Evolutionary conservation across 1,140 invertebrate species (phyloP).

Genomic region (Brachionus angularis): DNA sequence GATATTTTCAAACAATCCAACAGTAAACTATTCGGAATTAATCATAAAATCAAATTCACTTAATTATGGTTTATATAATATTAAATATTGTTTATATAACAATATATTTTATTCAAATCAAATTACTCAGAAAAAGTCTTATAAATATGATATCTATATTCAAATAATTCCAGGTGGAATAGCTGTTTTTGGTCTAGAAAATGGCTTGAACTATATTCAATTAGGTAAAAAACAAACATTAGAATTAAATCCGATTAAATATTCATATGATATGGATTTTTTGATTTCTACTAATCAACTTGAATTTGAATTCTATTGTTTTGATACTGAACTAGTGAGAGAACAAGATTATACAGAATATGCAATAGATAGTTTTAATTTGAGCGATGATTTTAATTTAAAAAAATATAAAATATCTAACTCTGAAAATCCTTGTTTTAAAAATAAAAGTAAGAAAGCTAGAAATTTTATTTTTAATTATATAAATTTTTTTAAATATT

Average conservation of each 20-base stretch:
- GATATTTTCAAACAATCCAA: too few relatives aligned
- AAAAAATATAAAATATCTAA: background rate
- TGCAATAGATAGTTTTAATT: too few relatives aligned
- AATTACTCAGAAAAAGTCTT: background rate
- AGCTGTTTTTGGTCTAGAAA: slow-evolving; percentile 14
- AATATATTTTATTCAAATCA: too few relatives aligned
- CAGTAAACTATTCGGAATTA: too few relatives aligned
- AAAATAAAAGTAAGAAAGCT: background rate
- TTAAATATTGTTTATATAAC: too few relatives aligned
- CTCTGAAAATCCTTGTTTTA: background rate
- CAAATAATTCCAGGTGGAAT: slow-evolving; percentile 18
- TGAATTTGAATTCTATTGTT: slow-evolving; percentile 20
- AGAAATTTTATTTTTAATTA: too few relatives aligned
- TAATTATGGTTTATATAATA: too few relatives aligned
- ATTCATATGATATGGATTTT: slow-evolving; percentile 29
- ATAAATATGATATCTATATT: slow-evolving; percentile 5
- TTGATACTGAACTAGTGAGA: too few relatives aligned
- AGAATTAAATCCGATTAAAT: slow-evolving; percentile 19
- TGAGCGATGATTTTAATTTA: too few relatives aligned
- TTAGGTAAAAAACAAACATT: background rate
- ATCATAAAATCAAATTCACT: too few relatives aligned
- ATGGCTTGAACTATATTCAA: background rate
- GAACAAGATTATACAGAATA: too few relatives aligned
- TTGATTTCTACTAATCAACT: background rate
- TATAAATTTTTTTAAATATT: too few relatives aligned